A percentile compares a stretch with the other conserved stretches of the same genome.
These are phyloP conservation scores for Cheilosia urbana DNA, from an alignment of 2,888 invertebrate species.

Conservation along the genomic window DNA sequence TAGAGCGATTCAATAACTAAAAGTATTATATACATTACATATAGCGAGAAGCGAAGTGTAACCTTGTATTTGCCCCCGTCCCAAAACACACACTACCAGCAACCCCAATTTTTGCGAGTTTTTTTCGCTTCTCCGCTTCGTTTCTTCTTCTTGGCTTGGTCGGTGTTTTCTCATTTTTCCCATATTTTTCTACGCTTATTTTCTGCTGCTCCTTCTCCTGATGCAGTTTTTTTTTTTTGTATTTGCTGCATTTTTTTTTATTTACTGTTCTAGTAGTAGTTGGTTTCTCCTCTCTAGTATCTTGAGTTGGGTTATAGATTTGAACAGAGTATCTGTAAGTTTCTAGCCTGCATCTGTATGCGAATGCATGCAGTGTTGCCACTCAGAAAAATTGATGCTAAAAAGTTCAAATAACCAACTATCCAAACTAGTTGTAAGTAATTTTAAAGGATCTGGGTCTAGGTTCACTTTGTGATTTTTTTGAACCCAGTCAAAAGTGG, in stretches of 20 bases:
- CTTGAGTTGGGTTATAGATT: slow-evolving; percentile 17
- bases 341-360: slow-evolving; percentile 36
- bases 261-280: slow-evolving; percentile 53
- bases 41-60: slow-evolving; percentile 78
- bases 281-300: slow-evolving; percentile 51
- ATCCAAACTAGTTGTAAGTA: too few species aligned
- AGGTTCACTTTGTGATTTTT: too few species aligned
- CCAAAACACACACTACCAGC: slow-evolving; percentile 76
- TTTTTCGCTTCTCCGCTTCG: slow-evolving; percentile 54
- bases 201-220: slow-evolving; percentile 54
- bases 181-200: slow-evolving; percentile 46
- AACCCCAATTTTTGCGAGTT: slow-evolving; percentile 76
- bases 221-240: slow-evolving; percentile 57
- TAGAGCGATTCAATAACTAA: slow-evolving; percentile 81
- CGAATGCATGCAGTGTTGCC: slow-evolving; percentile 25
- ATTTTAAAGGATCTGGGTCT: too few species aligned
- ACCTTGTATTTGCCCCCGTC: slow-evolving; percentile 79
- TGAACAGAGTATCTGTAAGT: slow-evolving; percentile 17
- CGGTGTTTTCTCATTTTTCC: slow-evolving; percentile 60
- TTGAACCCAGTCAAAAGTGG: too few species aligned
- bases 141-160: slow-evolving; percentile 45
- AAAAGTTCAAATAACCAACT: background rate
- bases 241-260: background rate
- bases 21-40: slow-evolving; percentile 79
- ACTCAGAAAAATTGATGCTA: background rate